Percentiles rank a stretch among this genome's conserved stretches.
Conservation (phyloP, 64 coral and sea anemone genomes). For the Montipora foliosa region DNA sequence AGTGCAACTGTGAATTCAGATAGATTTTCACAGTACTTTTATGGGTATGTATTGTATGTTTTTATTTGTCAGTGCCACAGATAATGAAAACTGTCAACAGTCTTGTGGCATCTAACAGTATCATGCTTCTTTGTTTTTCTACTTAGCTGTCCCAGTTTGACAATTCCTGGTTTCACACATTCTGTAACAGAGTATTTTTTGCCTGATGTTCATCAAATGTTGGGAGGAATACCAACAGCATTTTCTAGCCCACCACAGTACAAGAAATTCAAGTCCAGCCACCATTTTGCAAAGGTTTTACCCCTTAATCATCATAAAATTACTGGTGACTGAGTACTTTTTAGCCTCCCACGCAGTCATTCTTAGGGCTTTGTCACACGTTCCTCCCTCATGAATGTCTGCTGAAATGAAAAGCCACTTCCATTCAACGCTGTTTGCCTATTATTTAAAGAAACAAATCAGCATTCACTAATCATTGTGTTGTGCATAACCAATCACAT, state of each 20-base stretch:
- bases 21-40: constrained; percentile 85
- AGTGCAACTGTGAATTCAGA: constrained; percentile 90
- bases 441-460: too few species aligned
- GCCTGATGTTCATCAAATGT: constrained; percentile 62
- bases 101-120: not conserved
- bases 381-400: too few species aligned
- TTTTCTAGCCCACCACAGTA: constrained; percentile 13
- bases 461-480: too few species aligned
- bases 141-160: constrained; percentile 71
- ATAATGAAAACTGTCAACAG: not conserved
- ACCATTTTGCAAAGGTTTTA: constrained; percentile 19
- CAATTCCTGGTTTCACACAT: constrained; percentile 84
- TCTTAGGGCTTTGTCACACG: too few species aligned
- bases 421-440: too few species aligned
- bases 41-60: constrained; percentile 49
- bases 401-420: too few species aligned
- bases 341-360: too few species aligned
- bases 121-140: not conserved
- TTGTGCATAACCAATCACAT: too few species aligned
- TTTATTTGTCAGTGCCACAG: not conserved
- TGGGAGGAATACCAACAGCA: constrained; percentile 33
- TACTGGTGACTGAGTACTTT: too few species aligned
- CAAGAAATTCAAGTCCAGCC: constrained; percentile 76
- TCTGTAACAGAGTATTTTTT: constrained; percentile 83
- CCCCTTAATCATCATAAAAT: too few species aligned